Evolutionary conservation across 1,140 invertebrate species (phyloP), one percentile per base, ranked within the genome.

Genomic region (Drosophila nikananu): DNA sequence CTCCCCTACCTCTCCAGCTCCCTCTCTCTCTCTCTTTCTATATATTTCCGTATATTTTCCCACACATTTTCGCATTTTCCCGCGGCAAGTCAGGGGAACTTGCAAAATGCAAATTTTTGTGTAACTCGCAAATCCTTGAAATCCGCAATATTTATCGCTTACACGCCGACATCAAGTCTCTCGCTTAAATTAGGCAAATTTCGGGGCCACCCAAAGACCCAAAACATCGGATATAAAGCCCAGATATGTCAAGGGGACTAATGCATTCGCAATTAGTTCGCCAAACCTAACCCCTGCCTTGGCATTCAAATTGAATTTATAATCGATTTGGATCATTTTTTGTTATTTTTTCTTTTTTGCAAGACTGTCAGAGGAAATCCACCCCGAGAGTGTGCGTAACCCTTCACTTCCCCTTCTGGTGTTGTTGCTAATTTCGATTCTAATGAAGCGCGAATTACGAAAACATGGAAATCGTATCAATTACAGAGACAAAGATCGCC

Each of bases 191-290:
- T 87, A 87, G 84, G 79, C 71, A 86, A 86, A 86, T 84, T 59
- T 61, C 25, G 39, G 60, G 67, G 63, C 65, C 71, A 71, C 49
- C 27, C 49, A 52, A 8, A 8, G n/a, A 32, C 37, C 57, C 55
- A 48, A 39, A 32, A 49, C 37, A 57, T 37, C 27, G 21, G 21
- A 25, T 6, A 25, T 17, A 52, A 52, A 57, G 46, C 51, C 76
- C 51, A 63, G 21, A 72, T 73, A 62, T 70, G 52, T 46, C 49
- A 44, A 72, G 70, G 78, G 55, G 54, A 32, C 67, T 71, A 87
- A 89, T 89, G 86, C 78, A 90, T 90, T 84, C 59, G 84, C 86
- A 89, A 89, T 89, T 90, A 89, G 84, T 81, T 83, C 48, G 80
- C 83, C 67, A 52, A 51, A 25, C 46, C 27, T 35, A 35, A 23